These are phyloP conservation scores for Diarsia dahlii DNA, from an alignment of 2,888 invertebrate genomes.

Conservation along the genomic window DNA sequence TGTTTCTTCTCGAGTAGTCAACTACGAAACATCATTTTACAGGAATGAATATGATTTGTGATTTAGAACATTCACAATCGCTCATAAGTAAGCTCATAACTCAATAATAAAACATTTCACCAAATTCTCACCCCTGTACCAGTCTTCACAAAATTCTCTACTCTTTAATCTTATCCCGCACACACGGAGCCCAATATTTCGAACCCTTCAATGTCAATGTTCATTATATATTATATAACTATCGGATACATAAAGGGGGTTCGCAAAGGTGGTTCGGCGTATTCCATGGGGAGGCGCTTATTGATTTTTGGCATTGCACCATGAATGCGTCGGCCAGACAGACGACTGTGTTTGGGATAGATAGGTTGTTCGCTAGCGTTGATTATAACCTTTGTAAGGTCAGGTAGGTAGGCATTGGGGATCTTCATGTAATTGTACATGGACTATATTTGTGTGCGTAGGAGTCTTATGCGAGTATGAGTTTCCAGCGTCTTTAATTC, in stretches of 20 bases:
- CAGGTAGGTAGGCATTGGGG: constrained; percentile 1
- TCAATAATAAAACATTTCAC: background rate
- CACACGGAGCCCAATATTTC: constrained; percentile 26
- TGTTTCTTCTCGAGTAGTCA: too few species aligned
- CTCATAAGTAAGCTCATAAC: background rate
- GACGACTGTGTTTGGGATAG: constrained; percentile 37
- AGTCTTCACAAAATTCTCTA: constrained; percentile 22
- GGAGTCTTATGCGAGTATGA: background rate
- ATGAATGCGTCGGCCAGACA: constrained; percentile 65
- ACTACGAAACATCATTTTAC: too few species aligned
- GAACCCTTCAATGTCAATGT: constrained; percentile 63
- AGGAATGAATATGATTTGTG: too few species aligned
- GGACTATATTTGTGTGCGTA: background rate
- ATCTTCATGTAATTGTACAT: background rate
- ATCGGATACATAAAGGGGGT: constrained; percentile 36
- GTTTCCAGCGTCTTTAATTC: background rate
- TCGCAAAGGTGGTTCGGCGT: constrained; percentile 52
- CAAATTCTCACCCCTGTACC: background rate
- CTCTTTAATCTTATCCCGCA: constrained; percentile 35
- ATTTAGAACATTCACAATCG: too few species aligned
- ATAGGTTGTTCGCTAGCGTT: constrained; percentile 27
- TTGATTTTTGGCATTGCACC: constrained; percentile 69
- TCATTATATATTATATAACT: constrained; percentile 49
- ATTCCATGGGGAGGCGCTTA: constrained; percentile 68
- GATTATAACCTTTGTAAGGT: constrained; percentile 29